Conservation (phyloP, 2,888 invertebrate species). For the Stratiomys singularior region DNA sequence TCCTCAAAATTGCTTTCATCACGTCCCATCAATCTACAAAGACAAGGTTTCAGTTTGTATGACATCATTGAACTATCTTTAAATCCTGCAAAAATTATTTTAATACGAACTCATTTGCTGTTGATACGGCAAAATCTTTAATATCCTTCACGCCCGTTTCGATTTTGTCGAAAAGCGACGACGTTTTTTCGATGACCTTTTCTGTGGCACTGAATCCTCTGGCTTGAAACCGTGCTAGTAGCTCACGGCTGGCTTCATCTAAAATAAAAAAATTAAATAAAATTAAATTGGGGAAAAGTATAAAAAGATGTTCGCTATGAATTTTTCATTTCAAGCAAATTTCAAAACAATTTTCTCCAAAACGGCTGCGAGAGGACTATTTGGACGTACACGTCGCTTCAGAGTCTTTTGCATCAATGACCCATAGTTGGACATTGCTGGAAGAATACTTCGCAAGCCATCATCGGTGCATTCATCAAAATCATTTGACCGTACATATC, state of each 20-base stretch:
- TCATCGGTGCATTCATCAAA: too few species aligned
- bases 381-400: too few species aligned
- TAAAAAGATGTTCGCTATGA: too few species aligned
- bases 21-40: slow-evolving; percentile 60
- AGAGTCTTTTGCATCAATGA: too few species aligned
- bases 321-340: too few species aligned
- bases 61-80: not conserved
- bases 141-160: slow-evolving; percentile 63
- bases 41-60: not conserved
- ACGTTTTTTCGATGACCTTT: slow-evolving; percentile 62
- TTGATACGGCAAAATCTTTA: slow-evolving; percentile 61
- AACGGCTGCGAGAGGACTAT: too few species aligned
- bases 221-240: slow-evolving; percentile 59
- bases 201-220: slow-evolving; percentile 62
- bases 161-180: slow-evolving; percentile 63
- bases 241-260: slow-evolving; percentile 64
- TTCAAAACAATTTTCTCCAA: too few species aligned
- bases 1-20: slow-evolving; percentile 36
- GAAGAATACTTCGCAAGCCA: too few species aligned
- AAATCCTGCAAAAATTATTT: not conserved
- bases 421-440: too few species aligned
- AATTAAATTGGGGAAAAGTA: too few species aligned
- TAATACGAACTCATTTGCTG: slow-evolving; percentile 62
- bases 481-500: too few species aligned
- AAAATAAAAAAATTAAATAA: slow-evolving; percentile 48